Base-by-base conservation (phyloP, 2,797 vertebrate genomes). In the Epinephelus malabaricus region DNA sequence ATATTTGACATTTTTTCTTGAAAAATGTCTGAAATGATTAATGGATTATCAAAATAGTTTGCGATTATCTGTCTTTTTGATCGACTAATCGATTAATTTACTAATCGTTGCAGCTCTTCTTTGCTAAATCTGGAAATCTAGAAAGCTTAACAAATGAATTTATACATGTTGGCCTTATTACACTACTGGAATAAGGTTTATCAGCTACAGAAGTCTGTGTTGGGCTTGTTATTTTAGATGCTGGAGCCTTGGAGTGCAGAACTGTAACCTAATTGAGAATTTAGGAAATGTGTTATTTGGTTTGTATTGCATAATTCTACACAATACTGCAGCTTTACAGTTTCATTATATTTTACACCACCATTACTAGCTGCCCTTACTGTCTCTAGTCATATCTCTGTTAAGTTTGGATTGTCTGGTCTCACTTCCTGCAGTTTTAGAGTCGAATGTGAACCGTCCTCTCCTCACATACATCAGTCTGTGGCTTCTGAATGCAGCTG, bases 401-500 rank as follows among this genome's bases (percentile, higher is more conserved):
- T 65, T 43, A 46, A 66, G 18, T 77, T 80, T 66, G 17, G 5
- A 2, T 27, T 8, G 6, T 66, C 15, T 51, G 46, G 15, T 75
- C 70, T 54, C 21, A 38, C 19, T 50, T 74, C 61, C 54, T 82
- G 43, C 38, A 66, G 53, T 51, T 72, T 11, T 17, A 55, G 11
- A 66, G n/a, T 21, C 12, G 8, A 23, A 72, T 81, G 46, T 58
- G 8, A 76, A 69, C 59, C 34, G 4, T 74, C 58, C 9, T 78
- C 68, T 75, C 34, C 30, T 79, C 62, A 74, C 64, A 61, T 45
- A 68, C 60, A 69, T 72, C 79, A 71, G 50, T 79, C 55, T 79
- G 63, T 70, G 53, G 76, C 76, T 85, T 81, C 56, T 80, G 78
- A 92, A 88, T 72, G 63, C 63, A 85, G 79, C 84, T 78, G 75